Conservation (phyloP, 2,888 invertebrate genomes). For the Tethea ocularis region DNA sequence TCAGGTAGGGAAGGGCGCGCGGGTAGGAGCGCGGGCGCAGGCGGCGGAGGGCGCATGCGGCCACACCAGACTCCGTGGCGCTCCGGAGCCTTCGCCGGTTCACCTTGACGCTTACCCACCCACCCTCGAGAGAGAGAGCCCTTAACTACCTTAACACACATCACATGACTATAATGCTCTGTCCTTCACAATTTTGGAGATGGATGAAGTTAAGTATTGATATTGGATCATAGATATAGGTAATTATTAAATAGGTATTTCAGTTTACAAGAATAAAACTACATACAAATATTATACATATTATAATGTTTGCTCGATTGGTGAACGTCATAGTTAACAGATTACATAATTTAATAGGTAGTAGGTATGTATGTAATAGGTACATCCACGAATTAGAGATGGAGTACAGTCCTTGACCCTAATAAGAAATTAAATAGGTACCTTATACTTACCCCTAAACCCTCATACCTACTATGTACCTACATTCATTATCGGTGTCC, state of each 20-base stretch:
- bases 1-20: slow-evolving; percentile 33
- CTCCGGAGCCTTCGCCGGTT: slow-evolving; percentile 57
- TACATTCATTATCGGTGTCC: not conserved
- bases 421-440: not conserved
- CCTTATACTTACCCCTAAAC: not conserved
- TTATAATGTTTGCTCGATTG: no score
- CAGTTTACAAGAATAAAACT: no score
- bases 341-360: no score
- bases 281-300: no score
- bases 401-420: no score
- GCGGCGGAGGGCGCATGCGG: slow-evolving; percentile 23
- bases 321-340: no score
- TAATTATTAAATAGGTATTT: no score
- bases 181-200: not conserved
- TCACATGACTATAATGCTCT: not conserved
- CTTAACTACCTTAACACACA: no score
- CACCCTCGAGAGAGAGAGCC: slow-evolving; percentile 37
- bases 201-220: not conserved
- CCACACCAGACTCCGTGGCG: slow-evolving; percentile 70
- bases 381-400: no score
- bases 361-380: no score
- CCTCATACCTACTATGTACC: not conserved
- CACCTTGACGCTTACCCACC: slow-evolving; percentile 67
- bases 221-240: no score
- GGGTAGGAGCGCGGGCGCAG: slow-evolving; percentile 23